phyloP scores from a whole-genome alignment of 2,888 invertebrate genomes.

The Encarsia formosa region DNA sequence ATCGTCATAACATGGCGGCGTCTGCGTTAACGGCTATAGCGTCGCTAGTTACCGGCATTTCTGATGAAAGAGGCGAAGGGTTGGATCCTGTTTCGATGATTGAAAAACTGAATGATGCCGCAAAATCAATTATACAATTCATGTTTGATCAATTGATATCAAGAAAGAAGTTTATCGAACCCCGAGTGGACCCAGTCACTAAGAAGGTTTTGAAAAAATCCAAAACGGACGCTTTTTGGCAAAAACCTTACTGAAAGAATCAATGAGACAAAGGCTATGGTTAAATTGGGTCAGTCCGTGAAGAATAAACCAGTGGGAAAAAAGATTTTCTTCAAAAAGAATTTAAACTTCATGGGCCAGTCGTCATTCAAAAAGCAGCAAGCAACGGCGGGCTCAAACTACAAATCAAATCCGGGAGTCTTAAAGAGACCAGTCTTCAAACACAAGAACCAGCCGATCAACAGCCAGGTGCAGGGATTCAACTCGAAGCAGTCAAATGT shows the following conservation, averaged over 20 bases:
- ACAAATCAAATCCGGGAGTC: no score
- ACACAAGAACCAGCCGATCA: background rate
- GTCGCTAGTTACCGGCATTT: conserved; percentile 12
- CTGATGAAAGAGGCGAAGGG: conserved; percentile 9
- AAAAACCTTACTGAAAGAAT: background rate
- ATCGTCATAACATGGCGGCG: conserved; percentile 6
- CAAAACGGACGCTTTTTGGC: background rate
- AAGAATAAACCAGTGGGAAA: background rate
- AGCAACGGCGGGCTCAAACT: background rate
- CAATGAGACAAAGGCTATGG: background rate
- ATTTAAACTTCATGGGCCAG: background rate
- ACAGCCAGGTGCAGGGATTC: background rate
- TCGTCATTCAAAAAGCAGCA: background rate
- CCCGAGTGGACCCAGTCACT: background rate
- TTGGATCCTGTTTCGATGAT: background rate
- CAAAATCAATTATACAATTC: background rate
- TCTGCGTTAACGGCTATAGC: conserved; percentile 17
- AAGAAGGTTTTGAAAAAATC: background rate
- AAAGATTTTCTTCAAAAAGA: background rate
- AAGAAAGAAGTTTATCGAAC: background rate
- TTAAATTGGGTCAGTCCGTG: background rate
- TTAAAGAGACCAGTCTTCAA: no score
- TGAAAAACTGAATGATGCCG: background rate
- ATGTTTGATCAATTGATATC: background rate
- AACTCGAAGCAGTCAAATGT: no score